Evolutionary conservation across 2,797 vertebrate genomes (phyloP).

Genomic region (Eulemur mongoz): DNA sequence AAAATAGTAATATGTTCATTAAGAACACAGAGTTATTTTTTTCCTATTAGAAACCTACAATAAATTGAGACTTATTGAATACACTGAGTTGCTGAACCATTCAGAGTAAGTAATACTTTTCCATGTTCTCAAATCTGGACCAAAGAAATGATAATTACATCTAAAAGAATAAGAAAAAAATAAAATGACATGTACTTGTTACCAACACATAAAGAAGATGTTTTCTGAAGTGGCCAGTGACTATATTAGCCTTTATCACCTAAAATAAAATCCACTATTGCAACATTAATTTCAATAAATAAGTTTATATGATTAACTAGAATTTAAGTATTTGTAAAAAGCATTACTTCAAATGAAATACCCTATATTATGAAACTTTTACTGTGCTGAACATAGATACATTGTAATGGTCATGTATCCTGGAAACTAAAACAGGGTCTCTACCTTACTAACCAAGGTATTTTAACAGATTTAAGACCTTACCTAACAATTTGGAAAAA

Average conservation of each 20-base stretch:
- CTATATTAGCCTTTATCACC: not conserved
- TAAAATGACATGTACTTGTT: not conserved
- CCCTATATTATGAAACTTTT: not conserved
- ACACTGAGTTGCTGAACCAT: conserved; percentile 29
- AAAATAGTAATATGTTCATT: conserved; percentile 6
- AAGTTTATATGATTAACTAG: not conserved
- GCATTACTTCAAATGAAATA: not conserved
- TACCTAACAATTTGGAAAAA: not conserved
- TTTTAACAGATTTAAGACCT: not conserved
- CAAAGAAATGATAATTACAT: conserved; percentile 53
- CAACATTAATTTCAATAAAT: conserved; percentile 31
- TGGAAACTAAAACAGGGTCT: not conserved
- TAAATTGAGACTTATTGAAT: conserved; percentile 44
- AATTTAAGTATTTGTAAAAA: conserved; percentile 38
- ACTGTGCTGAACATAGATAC: conserved; percentile 34
- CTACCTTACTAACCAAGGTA: not conserved
- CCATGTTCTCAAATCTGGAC: not conserved
- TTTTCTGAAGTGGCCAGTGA: not conserved
- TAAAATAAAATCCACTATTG: conserved; percentile 27
- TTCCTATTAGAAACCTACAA: not conserved
- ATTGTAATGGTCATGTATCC: not conserved
- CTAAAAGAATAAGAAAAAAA: conserved; percentile 44
- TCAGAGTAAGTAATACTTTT: conserved; percentile 20
- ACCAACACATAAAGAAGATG: not conserved
- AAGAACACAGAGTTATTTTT: not conserved